Evolutionary conservation across 2,888 invertebrate genomes (phyloP).

Genomic region (Argynnis bischoffii): DNA sequence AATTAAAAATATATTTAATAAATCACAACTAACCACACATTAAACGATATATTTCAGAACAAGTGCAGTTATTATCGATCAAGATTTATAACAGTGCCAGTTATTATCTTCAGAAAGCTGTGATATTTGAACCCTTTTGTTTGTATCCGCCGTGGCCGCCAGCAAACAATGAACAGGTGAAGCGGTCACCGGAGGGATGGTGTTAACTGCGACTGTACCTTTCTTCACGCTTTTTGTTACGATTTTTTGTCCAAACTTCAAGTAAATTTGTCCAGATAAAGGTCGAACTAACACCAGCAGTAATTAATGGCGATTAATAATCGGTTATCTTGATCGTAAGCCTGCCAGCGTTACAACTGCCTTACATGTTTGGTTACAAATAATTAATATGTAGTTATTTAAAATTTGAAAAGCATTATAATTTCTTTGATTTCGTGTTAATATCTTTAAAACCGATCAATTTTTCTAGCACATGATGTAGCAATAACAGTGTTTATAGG

Average conservation of each 20-base stretch:
- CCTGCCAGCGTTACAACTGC: conserved; percentile 71
- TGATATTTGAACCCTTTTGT: conserved; percentile 81
- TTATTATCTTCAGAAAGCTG: conserved; percentile 76
- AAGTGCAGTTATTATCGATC: conserved; percentile 77
- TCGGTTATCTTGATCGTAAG: conserved; percentile 77
- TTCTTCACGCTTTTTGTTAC: conserved; percentile 77
- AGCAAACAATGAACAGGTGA: conserved; percentile 79
- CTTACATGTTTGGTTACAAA: conserved; percentile 45
- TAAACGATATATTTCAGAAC: conserved; percentile 68
- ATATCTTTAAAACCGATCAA: conserved; percentile 19
- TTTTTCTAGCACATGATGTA: background rate
- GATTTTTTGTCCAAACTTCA: conserved; percentile 62
- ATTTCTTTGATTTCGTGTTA: conserved; percentile 28
- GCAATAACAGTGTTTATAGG: conserved; percentile 4
- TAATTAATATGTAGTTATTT: conserved; percentile 36
- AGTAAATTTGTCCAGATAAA: conserved; percentile 79
- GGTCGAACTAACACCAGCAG: conserved; percentile 81
- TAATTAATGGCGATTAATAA: conserved; percentile 82
- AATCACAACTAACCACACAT: conserved; percentile 62
- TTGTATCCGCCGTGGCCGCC: conserved; percentile 71
- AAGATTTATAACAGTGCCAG: conserved; percentile 71
- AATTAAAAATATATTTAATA: conserved; percentile 47
- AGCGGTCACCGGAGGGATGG: conserved; percentile 57
- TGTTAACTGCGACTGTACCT: conserved; percentile 62
- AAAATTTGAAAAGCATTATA: conserved; percentile 34